These are phyloP conservation scores for Amphipyra berbera DNA, from an alignment of 2,888 invertebrate genomes.

Conservation along the genomic window DNA sequence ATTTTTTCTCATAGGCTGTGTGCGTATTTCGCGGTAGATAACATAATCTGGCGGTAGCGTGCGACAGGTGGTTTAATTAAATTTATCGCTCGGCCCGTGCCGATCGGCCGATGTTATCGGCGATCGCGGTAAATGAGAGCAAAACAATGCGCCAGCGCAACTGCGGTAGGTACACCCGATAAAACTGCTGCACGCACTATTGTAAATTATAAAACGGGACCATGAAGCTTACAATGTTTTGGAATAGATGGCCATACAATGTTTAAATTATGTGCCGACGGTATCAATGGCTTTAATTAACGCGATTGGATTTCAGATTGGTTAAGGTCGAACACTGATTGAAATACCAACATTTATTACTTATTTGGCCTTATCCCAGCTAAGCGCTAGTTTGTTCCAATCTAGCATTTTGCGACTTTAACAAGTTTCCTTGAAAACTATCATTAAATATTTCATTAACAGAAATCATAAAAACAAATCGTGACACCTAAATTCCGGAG, in stretches of 20 bases:
- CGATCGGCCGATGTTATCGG: slow-evolving; percentile 65
- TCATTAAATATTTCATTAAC: slow-evolving; percentile 44
- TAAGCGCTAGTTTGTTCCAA: slow-evolving; percentile 14
- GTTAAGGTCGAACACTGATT: slow-evolving; percentile 47
- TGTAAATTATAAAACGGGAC: slow-evolving; percentile 61
- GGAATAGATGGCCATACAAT: slow-evolving; percentile 50
- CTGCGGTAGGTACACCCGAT: slow-evolving; percentile 67
- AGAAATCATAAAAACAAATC: slow-evolving; percentile 35
- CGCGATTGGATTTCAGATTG: slow-evolving; percentile 49
- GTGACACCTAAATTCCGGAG: slow-evolving; percentile 42
- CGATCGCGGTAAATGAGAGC: slow-evolving; percentile 63
- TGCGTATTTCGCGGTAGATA: slow-evolving; percentile 73
- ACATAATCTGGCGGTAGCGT: slow-evolving; percentile 69
- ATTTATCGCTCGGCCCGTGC: slow-evolving; percentile 74
- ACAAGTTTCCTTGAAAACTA: slow-evolving; percentile 24
- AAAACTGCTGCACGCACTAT: slow-evolving; percentile 57
- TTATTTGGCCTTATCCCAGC: slow-evolving; percentile 27
- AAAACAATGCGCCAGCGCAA: slow-evolving; percentile 64
- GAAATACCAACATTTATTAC: slow-evolving; percentile 48
- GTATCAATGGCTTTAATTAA: slow-evolving; percentile 53
- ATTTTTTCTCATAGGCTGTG: slow-evolving; percentile 54
- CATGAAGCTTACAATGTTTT: slow-evolving; percentile 52
- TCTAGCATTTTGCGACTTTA: slow-evolving; percentile 2
- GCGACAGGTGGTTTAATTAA: slow-evolving; percentile 80
- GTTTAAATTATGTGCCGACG: slow-evolving; percentile 42